Base-by-base conservation (phyloP, 2,113 vertebrate genomes). In the Orcinus orca region DNA sequence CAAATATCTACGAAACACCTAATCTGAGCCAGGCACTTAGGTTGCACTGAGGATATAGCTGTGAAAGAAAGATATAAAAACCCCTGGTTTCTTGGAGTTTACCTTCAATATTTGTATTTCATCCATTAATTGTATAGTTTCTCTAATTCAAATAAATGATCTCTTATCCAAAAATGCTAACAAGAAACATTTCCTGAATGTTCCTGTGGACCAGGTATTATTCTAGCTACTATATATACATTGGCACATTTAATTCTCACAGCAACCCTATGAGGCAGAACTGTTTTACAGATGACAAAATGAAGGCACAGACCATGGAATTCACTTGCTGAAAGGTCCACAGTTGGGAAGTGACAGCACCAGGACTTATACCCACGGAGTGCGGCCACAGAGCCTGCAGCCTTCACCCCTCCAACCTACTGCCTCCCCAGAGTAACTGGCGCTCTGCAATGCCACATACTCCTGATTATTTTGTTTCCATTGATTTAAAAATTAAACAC, bases 401-500 rank as follows among this genome's bases (percentile, higher is more conserved):
- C 55, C 21, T 13, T n/a, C 21, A 14, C 13, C 18, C 17, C 13
- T 53, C 11, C 1, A 18, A 1, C 18, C 9, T 36, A 7, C 21
- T 44, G 21, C 17, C 44, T 83, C 8, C 11, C 17, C 17, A 31
- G 6, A 10, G 18, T 41, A 68, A 86, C 47, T 53, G 36, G 25
- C 23, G 33, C 20, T 88, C 25, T 13, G 7, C 2, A 8, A 31
- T 21, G 4, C 0, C 33, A 65, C 53, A 1, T 9, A 62, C 14
- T 93, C 4, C 71, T 80, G 14, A 80, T 53, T 29, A 87, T 67
- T 86, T 70, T 77, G 14, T 44, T 93, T 89, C 25, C 38, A 80
- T 65, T 86, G 70, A 63, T 53, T 90, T 91, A 50, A 90, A 89
- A 90, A 68, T 67, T 55, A 96, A 96, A 90, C 10, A 77, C 33